Evolutionary conservation across 2,113 vertebrate genomes (phyloP), one percentile per base, ranked within the genome.

Genomic region (Tragelaphus strepsiceros): DNA sequence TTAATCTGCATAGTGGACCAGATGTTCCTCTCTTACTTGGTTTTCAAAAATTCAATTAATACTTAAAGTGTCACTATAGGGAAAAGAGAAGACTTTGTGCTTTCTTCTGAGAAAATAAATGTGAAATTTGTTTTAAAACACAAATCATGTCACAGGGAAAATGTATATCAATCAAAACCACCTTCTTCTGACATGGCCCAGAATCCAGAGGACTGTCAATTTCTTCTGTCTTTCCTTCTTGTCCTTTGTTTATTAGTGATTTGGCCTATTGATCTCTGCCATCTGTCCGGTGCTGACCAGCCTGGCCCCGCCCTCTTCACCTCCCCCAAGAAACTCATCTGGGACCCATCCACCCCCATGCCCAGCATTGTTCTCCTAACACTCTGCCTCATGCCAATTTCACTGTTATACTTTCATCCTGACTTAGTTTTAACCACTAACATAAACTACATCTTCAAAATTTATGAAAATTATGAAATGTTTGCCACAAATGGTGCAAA

Each of bases 31-130:
- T 71, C 10, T 87, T 71, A 74, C 43, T 85, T 95, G 7, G 46
- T 96, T 90, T 88, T 78, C 35, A 88, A 59, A 81, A 88, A 88
- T 56, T 5, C 46, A 81, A 3, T 91, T 85, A 94, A 85, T 2
- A 77, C 11, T 53, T 81, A n/a, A 77, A 28, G 22, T 30, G 21
- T 53, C 28, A 86, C 35, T 61, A 58, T 53, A 32, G 86, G 46
- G 17, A 82, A 80, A 95, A 32, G 10, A 77, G 51, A 81, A 77
- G 16, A 46, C 80, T 62, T 30, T 58, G 4, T 32, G 21, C 14
- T 95, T 59, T 84, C 19, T 91, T 71, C 43, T 89, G 67, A 94
- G 78, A 67, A 97, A 87, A 49, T 62, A 62, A 64, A 5, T 32
- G 1, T 84, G 32, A 59, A 35, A 90, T 58, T n/a, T 61, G 59